Base-by-base conservation (phyloP, 2,888 invertebrate genomes). In the Oligia strigilis region DNA sequence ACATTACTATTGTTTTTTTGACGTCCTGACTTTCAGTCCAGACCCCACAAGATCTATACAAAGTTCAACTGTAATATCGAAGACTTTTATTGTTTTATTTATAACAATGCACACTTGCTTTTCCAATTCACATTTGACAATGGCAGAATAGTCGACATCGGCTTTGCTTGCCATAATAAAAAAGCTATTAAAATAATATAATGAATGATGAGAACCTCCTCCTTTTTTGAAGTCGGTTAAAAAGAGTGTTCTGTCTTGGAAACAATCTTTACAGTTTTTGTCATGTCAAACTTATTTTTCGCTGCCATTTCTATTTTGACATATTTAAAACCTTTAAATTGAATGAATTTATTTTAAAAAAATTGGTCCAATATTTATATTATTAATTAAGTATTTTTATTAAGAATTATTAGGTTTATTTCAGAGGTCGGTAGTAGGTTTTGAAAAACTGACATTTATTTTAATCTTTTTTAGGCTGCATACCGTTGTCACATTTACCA, bases 391-490 rank as follows among this genome's bases (percentile, higher is more conserved):
- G 40, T 40, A 65, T 73, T 80, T 58, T 58, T 58, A 58, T n/a
- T 60, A 60, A 11, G n/a, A 60, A 60, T 73, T 55, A 62, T 70
- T 80, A 82, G 86, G 46, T 67, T 73, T 80, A 72, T 4, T 52
- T 43, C 13, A 1, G 4, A 29, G 13, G 70, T 82, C 74, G 60
- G 29, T 83, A 60, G 86, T 85, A 85, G 82, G 67, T 85, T 88
- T 83, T 77, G 72, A 23, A 80, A 60, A 23, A 36, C 4, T 14
- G 5, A n/a, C 4, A n/a, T 60, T 71, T n/a, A 8, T 40, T 9
- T n/a, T 11, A 17, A 23, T 23, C 1, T 19, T 8, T 55, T 55
- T 36, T 17, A 23, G 3, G n/a, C 11, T 62, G 6, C 23, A n/a
- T 23, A 17, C 3, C 23, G 5, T 58, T 52, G 19, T 46, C 5